Conservation (phyloP, 2,888 invertebrate genomes). For the Luffia ferchaultella region DNA sequence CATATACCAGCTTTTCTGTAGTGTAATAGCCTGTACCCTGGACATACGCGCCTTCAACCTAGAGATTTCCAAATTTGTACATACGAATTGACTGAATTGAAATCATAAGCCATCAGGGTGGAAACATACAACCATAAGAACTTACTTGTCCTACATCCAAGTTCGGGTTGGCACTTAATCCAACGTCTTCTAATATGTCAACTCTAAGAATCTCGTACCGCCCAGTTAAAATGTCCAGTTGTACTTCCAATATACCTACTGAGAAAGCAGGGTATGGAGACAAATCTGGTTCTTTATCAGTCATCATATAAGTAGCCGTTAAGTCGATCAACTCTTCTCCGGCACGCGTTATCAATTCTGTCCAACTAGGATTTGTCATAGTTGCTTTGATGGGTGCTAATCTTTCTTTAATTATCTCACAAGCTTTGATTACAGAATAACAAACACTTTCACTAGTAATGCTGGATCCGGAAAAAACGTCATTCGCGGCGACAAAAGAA, state of each 20-base stretch:
- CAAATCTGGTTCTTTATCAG: slow-evolving; percentile 53
- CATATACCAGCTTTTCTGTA: slow-evolving; percentile 70
- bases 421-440: slow-evolving; percentile 65
- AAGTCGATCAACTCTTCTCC: slow-evolving; percentile 59
- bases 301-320: slow-evolving; percentile 68
- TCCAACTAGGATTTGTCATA: slow-evolving; percentile 62
- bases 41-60: slow-evolving; percentile 76
- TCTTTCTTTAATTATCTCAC: slow-evolving; percentile 62
- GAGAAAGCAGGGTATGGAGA: slow-evolving; percentile 67
- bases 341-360: slow-evolving; percentile 63
- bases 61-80: slow-evolving; percentile 5
- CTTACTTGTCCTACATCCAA: slow-evolving; percentile 73
- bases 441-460: slow-evolving; percentile 70
- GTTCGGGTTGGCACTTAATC: slow-evolving; percentile 71
- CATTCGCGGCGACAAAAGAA: slow-evolving; percentile 68
- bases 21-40: slow-evolving; percentile 77
- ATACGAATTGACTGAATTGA: background rate
- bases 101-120: too few relatives aligned
- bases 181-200: slow-evolving; percentile 74
- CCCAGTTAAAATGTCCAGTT: slow-evolving; percentile 76
- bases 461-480: slow-evolving; percentile 71
- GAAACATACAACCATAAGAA: too few relatives aligned
- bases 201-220: slow-evolving; percentile 66
- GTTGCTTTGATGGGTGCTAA: slow-evolving; percentile 61
- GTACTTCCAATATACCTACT: slow-evolving; percentile 68